Base-by-base conservation (phyloP, 2,797 vertebrate genomes). In the Liparis tanakae region DNA sequence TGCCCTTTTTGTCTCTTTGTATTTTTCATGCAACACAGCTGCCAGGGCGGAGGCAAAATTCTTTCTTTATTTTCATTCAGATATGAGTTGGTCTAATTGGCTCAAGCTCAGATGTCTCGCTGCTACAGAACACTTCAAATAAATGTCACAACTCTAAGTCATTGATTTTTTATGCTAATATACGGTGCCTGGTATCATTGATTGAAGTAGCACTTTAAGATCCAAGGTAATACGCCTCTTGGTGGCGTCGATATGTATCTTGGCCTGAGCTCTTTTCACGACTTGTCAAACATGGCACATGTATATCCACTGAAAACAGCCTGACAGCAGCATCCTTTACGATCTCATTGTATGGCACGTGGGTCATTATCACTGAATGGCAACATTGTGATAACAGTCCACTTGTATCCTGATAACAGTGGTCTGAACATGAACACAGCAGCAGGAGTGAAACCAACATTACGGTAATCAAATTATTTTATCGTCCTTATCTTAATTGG, bases 401-500 rank as follows among this genome's bases (percentile, higher is more conserved):
- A 51, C 17, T 43, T 34, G 9, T 17, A 30, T 12, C 13, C 65
- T n/a, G 61, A 62, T 5, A 44, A 17, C 55, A 57, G 8, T 39
- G 36, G 20, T 60, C 36, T 7, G 8, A 20, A 10, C 36, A 34
- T 67, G 14, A 17, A 39, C 56, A 37, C 33, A 30, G 20, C 25
- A 14, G 25, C 3, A 5, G 20, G 33, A 67, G 6, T 58, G 0
- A 60, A 60, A 71, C 18, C 41, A 39, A 37, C 18, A 33, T 76
- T 7, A 30, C 41, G 59, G 5, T 39, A 7, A 10, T 63, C 46
- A 37, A 54, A 36, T 67, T 50, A 20, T 71, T 76, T 46, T 10
- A 65, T 78, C 34, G 12, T n/a, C 30, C 44, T 66, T 78, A 58
- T 72, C 44, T 56, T 63, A 75, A 54, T 79, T 72, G 72, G n/a